Percentiles rank a stretch among this genome's conserved stretches.
Conservation (phyloP, 2,113 vertebrate species). For the Lucifuga dentata region DNA sequence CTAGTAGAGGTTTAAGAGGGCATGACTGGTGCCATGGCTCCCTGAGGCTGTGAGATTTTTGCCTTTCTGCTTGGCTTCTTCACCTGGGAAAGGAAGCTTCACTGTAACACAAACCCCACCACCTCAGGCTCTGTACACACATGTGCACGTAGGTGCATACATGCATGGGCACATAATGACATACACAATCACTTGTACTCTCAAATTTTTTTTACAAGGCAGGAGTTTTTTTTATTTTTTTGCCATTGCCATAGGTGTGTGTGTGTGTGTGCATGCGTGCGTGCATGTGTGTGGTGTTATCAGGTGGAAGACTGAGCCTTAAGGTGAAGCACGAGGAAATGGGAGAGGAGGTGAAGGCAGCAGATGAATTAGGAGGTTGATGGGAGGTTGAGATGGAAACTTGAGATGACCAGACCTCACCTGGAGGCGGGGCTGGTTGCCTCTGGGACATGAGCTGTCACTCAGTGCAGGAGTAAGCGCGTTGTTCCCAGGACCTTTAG, state of each 20-base stretch:
- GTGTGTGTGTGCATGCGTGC: background rate
- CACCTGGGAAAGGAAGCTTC: constrained; percentile 74
- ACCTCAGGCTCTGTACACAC: constrained; percentile 51
- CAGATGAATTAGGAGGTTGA: constrained; percentile 33
- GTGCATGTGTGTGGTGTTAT: constrained; percentile 7
- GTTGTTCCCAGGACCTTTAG: constrained; percentile 79
- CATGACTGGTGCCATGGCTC: constrained; percentile 6
- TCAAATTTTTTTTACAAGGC: no score
- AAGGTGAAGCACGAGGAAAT: constrained; percentile 29
- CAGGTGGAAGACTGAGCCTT: constrained; percentile 52
- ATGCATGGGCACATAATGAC: constrained; percentile 18
- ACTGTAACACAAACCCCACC: constrained; percentile 64
- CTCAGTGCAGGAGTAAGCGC: constrained; percentile 60
- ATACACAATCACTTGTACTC: no score
- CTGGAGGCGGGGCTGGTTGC: constrained; percentile 64
- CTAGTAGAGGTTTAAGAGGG: background rate
- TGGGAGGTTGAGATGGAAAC: constrained; percentile 54
- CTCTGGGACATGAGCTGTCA: constrained; percentile 64
- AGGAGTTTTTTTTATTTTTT: background rate
- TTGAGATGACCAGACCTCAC: constrained; percentile 69
- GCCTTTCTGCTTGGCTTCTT: constrained; percentile 45
- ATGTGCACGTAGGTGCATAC: no score
- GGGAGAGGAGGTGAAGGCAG: constrained; percentile 30
- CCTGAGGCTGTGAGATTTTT: constrained; percentile 63
- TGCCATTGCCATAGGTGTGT: no score